Base-by-base conservation (phyloP, 2,797 vertebrate genomes). In the Thunnus albacares region DNA sequence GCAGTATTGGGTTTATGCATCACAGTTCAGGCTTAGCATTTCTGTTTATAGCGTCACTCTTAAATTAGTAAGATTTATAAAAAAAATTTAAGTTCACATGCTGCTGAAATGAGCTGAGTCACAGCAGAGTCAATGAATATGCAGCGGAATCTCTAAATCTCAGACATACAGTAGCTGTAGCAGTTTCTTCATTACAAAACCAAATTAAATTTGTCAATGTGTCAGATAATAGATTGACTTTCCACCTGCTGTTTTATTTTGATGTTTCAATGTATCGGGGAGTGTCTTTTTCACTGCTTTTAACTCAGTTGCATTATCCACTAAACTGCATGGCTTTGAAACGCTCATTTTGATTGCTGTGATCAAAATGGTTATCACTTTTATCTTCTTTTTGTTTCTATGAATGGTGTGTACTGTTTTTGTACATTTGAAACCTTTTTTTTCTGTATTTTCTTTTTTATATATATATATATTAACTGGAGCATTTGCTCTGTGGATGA, bases 291-390 rank as follows among this genome's bases (percentile, higher is more conserved):
- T 76, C 56, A 77, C 66, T 56, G 75, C 72, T 66, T 35, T 68
- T 51, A 45, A 68, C 53, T 53, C 20, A 0, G 60, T 75, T 71
- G 55, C 75, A 65, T 76, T 78, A 61, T 88, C 71, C 79, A 84
- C 80, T 82, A 53, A 90, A 63, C 55, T 85, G 93, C 92, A 93
- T 91, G 92, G 70, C 90, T 92, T 93, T 73, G 22, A 77, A 85
- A 68, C 20, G 1, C 77, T 79, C 76, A 90, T 95, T 95, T 94
- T 93, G 93, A 93, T 93, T 68, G 22, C 45, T 73, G 64, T 41
- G 68, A 85, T 94, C 93, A 92, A 93, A 95, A 95, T 91, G 76
- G 47, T 80, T 76, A 20, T 81, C 55, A 28, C 71, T 15, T 75
- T 55, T 78, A 71, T 75, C 15, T 26, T 9, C 0, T 35, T 67